Conservation (phyloP, 2,113 vertebrate species). For the Urocynchramus pylzowi region DNA sequence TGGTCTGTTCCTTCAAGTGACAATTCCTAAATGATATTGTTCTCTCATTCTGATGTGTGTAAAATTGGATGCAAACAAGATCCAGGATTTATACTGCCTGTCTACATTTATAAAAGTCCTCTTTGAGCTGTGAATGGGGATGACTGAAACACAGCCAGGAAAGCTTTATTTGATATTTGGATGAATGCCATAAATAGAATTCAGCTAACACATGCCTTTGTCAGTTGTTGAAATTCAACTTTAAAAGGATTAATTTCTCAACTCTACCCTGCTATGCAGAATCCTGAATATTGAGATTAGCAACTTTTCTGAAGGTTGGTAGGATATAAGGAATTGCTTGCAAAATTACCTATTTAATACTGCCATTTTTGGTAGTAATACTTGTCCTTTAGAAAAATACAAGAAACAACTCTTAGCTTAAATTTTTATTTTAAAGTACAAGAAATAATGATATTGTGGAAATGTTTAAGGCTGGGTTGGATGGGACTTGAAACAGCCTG, state of each 20-base stretch:
- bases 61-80: conserved; percentile 15
- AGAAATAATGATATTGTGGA: background rate
- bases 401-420: background rate
- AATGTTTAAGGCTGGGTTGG: background rate
- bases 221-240: conserved; percentile 62
- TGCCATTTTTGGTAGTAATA: background rate
- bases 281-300: conserved; percentile 9
- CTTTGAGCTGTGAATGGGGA: conserved; percentile 60
- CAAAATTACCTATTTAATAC: background rate
- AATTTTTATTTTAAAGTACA: background rate
- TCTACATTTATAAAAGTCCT: conserved; percentile 47
- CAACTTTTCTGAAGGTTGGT: background rate
- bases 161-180: conserved; percentile 61
- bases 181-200: conserved; percentile 38
- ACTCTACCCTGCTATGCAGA: conserved; percentile 3
- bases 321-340: background rate
- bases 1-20: background rate
- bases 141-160: conserved; percentile 49
- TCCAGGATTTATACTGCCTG: conserved; percentile 41
- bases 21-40: background rate
- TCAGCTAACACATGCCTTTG: conserved; percentile 57
- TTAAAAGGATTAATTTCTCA: conserved; percentile 66
- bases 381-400: background rate
- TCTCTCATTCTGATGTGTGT: conserved; percentile 6
- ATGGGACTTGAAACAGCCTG: background rate